Base-by-base conservation (phyloP, 2,797 vertebrate species). In the Gadopsis marmoratus region DNA sequence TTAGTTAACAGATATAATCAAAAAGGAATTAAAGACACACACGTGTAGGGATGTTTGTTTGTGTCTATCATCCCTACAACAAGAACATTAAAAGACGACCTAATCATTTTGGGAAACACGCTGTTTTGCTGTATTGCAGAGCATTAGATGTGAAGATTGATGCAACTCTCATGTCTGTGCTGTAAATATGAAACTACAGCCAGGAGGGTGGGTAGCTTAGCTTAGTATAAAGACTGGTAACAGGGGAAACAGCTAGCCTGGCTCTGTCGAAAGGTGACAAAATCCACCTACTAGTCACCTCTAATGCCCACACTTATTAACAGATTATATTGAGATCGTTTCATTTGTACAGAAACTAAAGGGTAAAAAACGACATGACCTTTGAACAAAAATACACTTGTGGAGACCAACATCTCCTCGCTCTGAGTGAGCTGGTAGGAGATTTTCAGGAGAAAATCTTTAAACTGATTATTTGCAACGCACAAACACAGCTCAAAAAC, bases 1-100 rank as follows among this genome's bases (percentile, higher is more conserved):
- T 89, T 71, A 65, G 4, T 48, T 72, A 71, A 85, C 71, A 76
- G 43, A 63, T 59, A 83, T 83, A 84, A 90, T 89, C 65, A 89
- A 78, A 91, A 62, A 26, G 55, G 54, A 75, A 84, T 87, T 82
- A 84, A 73, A 82, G 13, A 65, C 31, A 26, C 62, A 39, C 33
- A 62, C 29, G 39, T n/a, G 35, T 3, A 6, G 4, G n/a, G 17
- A 53, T 71, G 63, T 72, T 21, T 50, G 29, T 64, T 67, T 56
- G 37, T 10, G 29, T 56, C 23, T 7, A 31, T 75, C 14, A 61
- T 63, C 39, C 29, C 54, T 21, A 56, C 35, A 35, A 8, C 29
- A 47, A 67, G 21, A 19, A 3, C 10, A 5, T 31, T 21, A 33
- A 51, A 56, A 23, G 12, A 39, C 39, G 2, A 17, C 17, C 48